phyloP scores from a whole-genome alignment of 2,113 vertebrate species.

The Myotis brandtii region DNA sequence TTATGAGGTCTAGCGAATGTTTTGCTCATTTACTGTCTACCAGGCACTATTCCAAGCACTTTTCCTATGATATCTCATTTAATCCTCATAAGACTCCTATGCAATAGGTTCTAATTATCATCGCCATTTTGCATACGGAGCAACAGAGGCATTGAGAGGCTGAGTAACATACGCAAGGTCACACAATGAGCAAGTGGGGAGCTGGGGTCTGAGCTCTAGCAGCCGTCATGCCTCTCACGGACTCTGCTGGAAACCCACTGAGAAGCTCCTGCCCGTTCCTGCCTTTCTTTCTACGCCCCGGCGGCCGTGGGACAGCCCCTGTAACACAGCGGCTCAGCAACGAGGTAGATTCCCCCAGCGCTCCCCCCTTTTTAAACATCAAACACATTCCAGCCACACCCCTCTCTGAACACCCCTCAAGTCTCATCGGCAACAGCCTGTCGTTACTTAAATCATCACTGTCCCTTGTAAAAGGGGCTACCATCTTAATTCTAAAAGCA shows the following conservation, averaged over 20 bases:
- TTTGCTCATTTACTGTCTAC: background rate
- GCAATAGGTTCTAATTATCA: background rate
- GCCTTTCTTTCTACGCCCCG: background rate
- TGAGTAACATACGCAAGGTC: background rate
- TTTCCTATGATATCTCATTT: background rate
- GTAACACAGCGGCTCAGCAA: background rate
- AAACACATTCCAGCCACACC: background rate
- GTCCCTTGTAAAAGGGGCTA: background rate
- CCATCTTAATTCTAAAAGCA: conserved; percentile 34
- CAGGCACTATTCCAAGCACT: background rate
- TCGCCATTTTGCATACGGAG: background rate
- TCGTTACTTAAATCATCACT: background rate
- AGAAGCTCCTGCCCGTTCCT: background rate
- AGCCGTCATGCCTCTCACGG: fast-evolving
- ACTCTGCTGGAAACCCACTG: too few relatives aligned
- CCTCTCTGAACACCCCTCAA: background rate
- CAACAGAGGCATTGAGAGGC: background rate
- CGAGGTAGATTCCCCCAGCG: background rate
- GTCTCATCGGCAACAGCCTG: background rate
- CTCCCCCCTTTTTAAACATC: background rate
- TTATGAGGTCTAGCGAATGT: background rate
- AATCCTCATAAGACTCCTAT: background rate
- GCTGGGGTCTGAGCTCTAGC: background rate
- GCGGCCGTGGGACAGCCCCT: fast-evolving
- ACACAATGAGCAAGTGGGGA: background rate